Percentiles rank a stretch among this genome's conserved stretches.
phyloP scores from a whole-genome alignment of 2,888 invertebrate species.

The Pristionchus exspectatus region DNA sequence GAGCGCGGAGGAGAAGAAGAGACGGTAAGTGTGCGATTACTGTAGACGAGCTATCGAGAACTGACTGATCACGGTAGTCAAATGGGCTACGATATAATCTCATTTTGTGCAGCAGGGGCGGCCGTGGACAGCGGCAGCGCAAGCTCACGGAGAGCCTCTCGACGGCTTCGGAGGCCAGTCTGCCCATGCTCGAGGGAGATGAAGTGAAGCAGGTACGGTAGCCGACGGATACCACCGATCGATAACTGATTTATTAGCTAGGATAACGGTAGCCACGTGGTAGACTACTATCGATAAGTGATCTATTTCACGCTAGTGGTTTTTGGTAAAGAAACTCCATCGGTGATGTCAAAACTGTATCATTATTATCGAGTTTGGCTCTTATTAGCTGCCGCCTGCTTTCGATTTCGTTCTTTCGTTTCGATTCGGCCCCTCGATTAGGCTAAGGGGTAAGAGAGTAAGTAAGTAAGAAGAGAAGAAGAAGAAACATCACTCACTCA shows the following conservation, averaged over 20 bases:
- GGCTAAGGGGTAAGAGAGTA: background rate
- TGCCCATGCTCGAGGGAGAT: slow-evolving; percentile 42
- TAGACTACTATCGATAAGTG: background rate
- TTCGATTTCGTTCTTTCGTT: background rate
- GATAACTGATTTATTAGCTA: background rate
- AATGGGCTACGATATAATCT: background rate
- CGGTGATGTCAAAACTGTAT: slow-evolving; percentile 38
- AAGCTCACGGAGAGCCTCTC: slow-evolving; percentile 56
- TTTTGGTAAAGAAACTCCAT: background rate
- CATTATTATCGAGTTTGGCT: slow-evolving; percentile 27
- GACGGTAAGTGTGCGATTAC: slow-evolving; percentile 41
- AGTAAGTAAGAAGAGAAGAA: background rate
- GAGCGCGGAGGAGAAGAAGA: slow-evolving; percentile 50
- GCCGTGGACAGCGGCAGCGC: slow-evolving; percentile 44
- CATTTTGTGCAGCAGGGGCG: slow-evolving; percentile 26
- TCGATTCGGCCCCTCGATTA: slow-evolving; percentile 44
- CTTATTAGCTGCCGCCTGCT: background rate
- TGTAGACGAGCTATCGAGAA: background rate
- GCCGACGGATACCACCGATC: background rate
- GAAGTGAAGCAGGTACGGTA: slow-evolving; percentile 51
- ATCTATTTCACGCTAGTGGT: background rate
- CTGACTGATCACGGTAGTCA: background rate
- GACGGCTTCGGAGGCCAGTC: slow-evolving; percentile 49
- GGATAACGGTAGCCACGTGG: background rate
- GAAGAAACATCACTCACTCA: slow-evolving; percentile 31